Percentiles rank a stretch among this genome's conserved stretches.
These are phyloP conservation scores for Enoplolaimus lenunculus DNA, from an alignment of 2,888 invertebrate species.

Conservation along the genomic window DNA sequence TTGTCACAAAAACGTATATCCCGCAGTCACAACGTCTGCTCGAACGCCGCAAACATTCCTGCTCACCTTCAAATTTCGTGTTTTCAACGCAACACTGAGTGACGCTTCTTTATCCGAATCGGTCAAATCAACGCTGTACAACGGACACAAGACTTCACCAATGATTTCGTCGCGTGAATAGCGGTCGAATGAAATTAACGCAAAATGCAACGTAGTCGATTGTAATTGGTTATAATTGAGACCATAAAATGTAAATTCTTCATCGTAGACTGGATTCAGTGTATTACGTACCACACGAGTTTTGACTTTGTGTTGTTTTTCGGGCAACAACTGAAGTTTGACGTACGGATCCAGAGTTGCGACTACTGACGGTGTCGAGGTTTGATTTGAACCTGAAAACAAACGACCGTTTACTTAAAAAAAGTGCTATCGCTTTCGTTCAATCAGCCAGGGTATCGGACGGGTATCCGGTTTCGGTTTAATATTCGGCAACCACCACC, in stretches of 20 bases:
- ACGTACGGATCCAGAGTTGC: conserved; percentile 70
- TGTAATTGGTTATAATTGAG: conserved; percentile 32
- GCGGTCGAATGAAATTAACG: conserved; percentile 69
- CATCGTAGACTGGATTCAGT: conserved; percentile 87
- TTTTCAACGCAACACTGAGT: conserved; percentile 22
- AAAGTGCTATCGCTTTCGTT: background rate
- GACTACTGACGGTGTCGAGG: background rate
- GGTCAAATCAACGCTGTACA: conserved; percentile 51
- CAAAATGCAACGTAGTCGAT: conserved; percentile 75
- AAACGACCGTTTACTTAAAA: conserved; percentile 1
- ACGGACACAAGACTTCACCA: conserved; percentile 72
- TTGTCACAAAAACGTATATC: no score
- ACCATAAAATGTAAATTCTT: conserved; percentile 97
- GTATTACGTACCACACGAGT: conserved; percentile 89
- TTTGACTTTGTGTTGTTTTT: conserved; percentile 87
- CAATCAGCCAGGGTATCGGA: no score
- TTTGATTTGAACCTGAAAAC: background rate
- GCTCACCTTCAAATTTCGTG: conserved; percentile 23
- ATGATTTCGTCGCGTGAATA: conserved; percentile 96
- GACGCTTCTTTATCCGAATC: conserved; percentile 41
- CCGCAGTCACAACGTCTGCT: no score
- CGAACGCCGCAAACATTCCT: no score
- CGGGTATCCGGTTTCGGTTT: no score
- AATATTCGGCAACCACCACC: no score
- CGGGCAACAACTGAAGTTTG: conserved; percentile 86